Percentiles rank a stretch among this genome's conserved stretches.
phyloP scores from a whole-genome alignment of 2,888 invertebrate genomes.

The Chloroclystis v-ata region DNA sequence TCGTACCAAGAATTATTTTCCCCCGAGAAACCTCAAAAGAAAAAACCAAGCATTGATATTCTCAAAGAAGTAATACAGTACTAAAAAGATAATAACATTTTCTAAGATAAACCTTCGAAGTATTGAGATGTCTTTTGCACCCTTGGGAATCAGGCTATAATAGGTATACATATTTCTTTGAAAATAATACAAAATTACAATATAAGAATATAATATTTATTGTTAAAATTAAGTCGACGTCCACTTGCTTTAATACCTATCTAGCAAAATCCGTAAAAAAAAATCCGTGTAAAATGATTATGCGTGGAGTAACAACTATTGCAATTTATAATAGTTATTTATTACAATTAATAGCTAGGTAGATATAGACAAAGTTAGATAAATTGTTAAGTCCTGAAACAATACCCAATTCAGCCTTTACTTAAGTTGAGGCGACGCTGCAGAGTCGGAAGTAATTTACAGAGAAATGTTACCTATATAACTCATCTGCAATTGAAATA shows the following conservation, averaged over 20 bases:
- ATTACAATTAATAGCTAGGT: no score
- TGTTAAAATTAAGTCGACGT: no score
- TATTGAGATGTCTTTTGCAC: conserved; percentile 19
- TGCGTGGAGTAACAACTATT: no score
- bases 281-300: no score
- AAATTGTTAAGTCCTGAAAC: no score
- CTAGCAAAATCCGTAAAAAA: no score
- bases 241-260: no score
- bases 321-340: no score
- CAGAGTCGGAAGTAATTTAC: conserved; percentile 24
- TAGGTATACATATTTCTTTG: neutral
- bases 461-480: conserved; percentile 2
- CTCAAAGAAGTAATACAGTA: conserved; percentile 6
- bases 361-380: no score
- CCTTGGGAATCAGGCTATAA: conserved; percentile 13
- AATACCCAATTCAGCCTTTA: neutral
- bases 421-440: neutral
- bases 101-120: conserved; percentile 20
- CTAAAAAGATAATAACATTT: conserved; percentile 15
- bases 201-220: no score
- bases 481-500: conserved; percentile 9
- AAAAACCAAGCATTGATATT: neutral
- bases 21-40: neutral
- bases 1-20: neutral
- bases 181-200: neutral